Conservation (phyloP, 1,140 invertebrate species). For the Rhyzopertha dominica region DNA sequence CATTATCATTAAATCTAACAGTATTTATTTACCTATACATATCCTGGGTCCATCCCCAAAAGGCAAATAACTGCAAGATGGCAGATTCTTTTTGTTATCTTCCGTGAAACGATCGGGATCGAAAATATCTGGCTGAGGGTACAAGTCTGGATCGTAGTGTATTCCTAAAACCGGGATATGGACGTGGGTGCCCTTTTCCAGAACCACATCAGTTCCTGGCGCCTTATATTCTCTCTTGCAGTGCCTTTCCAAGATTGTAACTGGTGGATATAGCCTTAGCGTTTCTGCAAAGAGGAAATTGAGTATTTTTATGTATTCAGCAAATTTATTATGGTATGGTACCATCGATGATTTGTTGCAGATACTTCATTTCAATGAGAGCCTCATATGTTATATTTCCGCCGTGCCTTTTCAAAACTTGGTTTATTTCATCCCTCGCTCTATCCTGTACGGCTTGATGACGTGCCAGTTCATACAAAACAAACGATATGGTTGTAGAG, state of each 20-base stretch:
- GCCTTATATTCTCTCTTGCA: constrained; percentile 36
- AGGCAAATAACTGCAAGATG: constrained; percentile 47
- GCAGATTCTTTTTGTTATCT: constrained; percentile 41
- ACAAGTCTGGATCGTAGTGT: constrained; percentile 49
- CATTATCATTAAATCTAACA: constrained; percentile 3
- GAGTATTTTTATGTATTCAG: no score
- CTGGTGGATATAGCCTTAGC: constrained; percentile 47
- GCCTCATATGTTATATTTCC: constrained; percentile 51
- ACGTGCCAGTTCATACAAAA: constrained; percentile 47
- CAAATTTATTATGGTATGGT: no score
- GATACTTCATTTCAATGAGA: constrained; percentile 50
- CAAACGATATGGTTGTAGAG: constrained; percentile 44
- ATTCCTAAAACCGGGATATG: constrained; percentile 38
- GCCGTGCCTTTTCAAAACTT: constrained; percentile 46
- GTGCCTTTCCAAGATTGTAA: constrained; percentile 28
- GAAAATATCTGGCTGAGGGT: constrained; percentile 53
- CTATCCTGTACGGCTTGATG: constrained; percentile 45
- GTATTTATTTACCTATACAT: constrained; percentile 54
- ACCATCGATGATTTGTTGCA: constrained; percentile 50
- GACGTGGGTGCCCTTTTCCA: constrained; percentile 43
- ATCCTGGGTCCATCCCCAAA: constrained; percentile 56
- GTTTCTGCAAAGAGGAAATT: constrained; percentile 44
- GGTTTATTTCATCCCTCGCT: constrained; percentile 45
- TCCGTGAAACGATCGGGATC: constrained; percentile 49
- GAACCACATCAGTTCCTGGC: constrained; percentile 27